Conservation (phyloP, 2,113 vertebrate species). For the Apteryx mantelli region DNA sequence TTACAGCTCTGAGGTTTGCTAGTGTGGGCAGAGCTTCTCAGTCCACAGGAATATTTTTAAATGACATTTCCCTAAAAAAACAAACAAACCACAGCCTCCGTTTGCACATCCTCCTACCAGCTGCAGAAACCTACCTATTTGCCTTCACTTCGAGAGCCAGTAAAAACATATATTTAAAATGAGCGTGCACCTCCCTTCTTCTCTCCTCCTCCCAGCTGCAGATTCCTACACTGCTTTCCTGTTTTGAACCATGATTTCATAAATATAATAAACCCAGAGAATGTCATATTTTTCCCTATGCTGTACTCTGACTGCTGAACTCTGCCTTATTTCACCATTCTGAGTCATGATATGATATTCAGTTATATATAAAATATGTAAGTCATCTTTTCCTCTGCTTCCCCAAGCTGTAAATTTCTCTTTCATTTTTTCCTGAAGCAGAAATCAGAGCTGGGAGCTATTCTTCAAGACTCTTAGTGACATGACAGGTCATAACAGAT, state of each 20-base stretch:
- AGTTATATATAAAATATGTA: background rate
- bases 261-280: background rate
- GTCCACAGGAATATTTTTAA: conserved; percentile 31
- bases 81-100: background rate
- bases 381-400: conserved; percentile 2
- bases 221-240: background rate
- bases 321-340: background rate
- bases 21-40: background rate
- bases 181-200: background rate
- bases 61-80: conserved; percentile 38
- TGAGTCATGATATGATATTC: background rate
- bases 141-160: background rate
- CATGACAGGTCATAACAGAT: background rate
- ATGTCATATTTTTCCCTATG: background rate
- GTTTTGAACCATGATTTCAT: conserved; percentile 19
- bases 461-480: background rate
- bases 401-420: background rate
- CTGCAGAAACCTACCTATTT: conserved; percentile 39
- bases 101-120: conserved; percentile 33
- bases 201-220: background rate
- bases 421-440: background rate
- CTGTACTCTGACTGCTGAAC: background rate
- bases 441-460: background rate
- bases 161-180: conserved; percentile 21
- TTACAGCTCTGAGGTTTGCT: background rate